These are phyloP conservation scores for Drosophila melanogaster DNA, from an alignment of 1,140 invertebrate species.

Conservation along the genomic window DNA sequence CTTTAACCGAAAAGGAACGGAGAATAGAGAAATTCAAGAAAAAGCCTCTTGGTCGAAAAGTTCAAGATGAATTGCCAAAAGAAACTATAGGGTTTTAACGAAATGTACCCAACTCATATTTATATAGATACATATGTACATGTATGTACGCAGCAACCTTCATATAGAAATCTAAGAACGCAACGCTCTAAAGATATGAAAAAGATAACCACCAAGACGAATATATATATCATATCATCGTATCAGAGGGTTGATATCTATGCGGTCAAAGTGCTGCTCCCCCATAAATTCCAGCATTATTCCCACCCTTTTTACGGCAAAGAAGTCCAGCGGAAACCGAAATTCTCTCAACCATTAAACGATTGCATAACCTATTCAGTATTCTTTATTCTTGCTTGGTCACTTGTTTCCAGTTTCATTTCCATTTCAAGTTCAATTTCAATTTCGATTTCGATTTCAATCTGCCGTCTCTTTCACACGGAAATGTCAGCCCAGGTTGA, in stretches of 20 bases:
- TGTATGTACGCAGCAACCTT: no score
- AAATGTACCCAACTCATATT: no score
- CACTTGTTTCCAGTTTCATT: conserved; percentile 24
- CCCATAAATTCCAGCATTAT: conserved; percentile 7
- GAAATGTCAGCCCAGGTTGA: conserved; percentile 28
- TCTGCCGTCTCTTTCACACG: conserved; percentile 1
- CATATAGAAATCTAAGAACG: no score
- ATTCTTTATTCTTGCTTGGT: conserved; percentile 8
- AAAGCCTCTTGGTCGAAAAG: background rate
- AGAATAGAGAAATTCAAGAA: conserved; percentile 8
- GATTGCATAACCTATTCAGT: conserved; percentile 37
- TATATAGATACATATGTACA: no score
- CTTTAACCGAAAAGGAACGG: background rate
- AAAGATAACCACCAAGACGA: background rate
- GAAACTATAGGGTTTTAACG: no score
- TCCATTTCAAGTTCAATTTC: conserved; percentile 26
- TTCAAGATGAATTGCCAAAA: background rate
- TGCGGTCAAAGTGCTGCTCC: conserved; percentile 1
- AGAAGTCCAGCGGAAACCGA: conserved; percentile 36
- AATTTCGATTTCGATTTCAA: conserved; percentile 23
- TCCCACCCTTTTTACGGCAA: conserved; percentile 13
- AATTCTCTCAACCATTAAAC: conserved; percentile 33
- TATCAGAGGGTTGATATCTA: conserved; percentile 11
- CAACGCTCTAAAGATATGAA: no score
- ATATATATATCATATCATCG: conserved; percentile 22